Conservation (phyloP, 2,113 vertebrate genomes). For the Calonectris borealis region DNA sequence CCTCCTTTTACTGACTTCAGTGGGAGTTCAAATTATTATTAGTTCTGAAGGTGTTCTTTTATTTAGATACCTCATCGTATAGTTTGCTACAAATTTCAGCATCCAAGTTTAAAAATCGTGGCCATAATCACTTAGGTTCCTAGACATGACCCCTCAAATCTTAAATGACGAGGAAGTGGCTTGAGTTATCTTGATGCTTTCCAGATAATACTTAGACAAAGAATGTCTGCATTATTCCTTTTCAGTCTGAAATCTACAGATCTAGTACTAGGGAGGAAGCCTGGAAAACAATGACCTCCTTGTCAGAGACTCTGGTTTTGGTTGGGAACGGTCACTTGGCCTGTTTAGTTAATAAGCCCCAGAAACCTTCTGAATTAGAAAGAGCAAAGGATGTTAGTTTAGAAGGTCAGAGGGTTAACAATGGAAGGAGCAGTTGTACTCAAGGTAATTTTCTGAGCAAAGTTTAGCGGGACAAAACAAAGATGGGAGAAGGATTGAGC, state of each 20-base stretch:
- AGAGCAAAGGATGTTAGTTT: conserved; percentile 64
- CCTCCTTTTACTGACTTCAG: not conserved
- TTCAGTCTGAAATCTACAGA: conserved; percentile 27
- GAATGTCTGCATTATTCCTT: conserved; percentile 61
- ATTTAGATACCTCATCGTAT: not conserved
- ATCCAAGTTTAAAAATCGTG: not conserved
- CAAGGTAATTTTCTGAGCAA: conserved; percentile 18
- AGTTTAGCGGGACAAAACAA: conserved; percentile 2
- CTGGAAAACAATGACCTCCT: conserved; percentile 57
- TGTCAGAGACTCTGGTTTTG: conserved; percentile 52
- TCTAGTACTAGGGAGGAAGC: conserved; percentile 45
- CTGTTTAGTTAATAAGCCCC: conserved; percentile 61
- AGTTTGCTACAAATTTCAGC: not conserved
- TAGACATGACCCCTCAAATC: conserved; percentile 10
- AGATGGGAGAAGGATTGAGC: not conserved
- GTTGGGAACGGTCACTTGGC: conserved; percentile 55
- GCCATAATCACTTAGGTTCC: not conserved
- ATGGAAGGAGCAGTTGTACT: conserved; percentile 37
- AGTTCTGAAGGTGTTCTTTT: not conserved
- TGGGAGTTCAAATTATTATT: not conserved
- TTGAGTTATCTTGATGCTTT: conserved; percentile 63
- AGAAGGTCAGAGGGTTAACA: conserved; percentile 66
- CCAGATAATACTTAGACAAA: conserved; percentile 64
- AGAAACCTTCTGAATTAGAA: conserved; percentile 58
- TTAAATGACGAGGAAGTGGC: conserved; percentile 17